phyloP scores from a whole-genome alignment of 37 sponge, comb jelly and placozoan genomes.

The Theonella swinhoei region DNA sequence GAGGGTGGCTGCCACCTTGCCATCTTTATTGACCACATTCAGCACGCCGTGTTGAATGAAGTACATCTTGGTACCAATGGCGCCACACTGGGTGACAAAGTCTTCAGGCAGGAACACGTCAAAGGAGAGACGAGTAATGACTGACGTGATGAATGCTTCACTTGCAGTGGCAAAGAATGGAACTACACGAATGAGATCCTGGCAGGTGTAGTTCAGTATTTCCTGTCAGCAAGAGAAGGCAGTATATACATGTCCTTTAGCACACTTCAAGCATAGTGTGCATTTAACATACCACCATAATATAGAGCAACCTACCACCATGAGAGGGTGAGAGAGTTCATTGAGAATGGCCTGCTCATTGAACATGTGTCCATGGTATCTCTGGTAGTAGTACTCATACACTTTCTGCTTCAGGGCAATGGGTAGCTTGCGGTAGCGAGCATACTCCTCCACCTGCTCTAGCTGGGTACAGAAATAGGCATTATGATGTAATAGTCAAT shows the following conservation, averaged over 20 bases:
- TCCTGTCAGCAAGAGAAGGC: slow-evolving; percentile 16
- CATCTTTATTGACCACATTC: slow-evolving; percentile 46
- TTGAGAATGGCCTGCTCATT: slow-evolving; percentile 55
- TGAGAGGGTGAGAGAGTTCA: slow-evolving; percentile 55
- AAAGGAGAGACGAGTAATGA: slow-evolving; percentile 44
- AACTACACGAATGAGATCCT: slow-evolving; percentile 50
- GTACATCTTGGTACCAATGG: slow-evolving; percentile 70
- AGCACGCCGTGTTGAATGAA: slow-evolving; percentile 71
- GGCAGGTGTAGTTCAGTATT: slow-evolving; percentile 43
- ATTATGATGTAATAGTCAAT: neutral
- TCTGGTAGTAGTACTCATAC: slow-evolving; percentile 59
- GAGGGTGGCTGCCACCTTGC: slow-evolving; percentile 21
- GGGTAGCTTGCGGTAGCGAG: slow-evolving; percentile 61
- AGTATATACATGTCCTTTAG: too few species aligned
- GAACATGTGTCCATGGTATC: slow-evolving; percentile 56
- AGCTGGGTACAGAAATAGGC: slow-evolving; percentile 4
- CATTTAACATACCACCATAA: too few species aligned
- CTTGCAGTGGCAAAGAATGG: slow-evolving; percentile 52
- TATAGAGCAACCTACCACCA: slow-evolving; percentile 33
- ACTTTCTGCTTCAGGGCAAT: slow-evolving; percentile 6
- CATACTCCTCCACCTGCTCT: slow-evolving; percentile 63
- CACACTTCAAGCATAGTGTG: too few species aligned
- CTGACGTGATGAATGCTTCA: slow-evolving; percentile 39
- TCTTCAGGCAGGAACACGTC: slow-evolving; percentile 70
- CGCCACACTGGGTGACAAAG: slow-evolving; percentile 32